These are phyloP conservation scores for Xenotilapia longispinis DNA, from an alignment of 2,113 vertebrate genomes.

Conservation along the genomic window DNA sequence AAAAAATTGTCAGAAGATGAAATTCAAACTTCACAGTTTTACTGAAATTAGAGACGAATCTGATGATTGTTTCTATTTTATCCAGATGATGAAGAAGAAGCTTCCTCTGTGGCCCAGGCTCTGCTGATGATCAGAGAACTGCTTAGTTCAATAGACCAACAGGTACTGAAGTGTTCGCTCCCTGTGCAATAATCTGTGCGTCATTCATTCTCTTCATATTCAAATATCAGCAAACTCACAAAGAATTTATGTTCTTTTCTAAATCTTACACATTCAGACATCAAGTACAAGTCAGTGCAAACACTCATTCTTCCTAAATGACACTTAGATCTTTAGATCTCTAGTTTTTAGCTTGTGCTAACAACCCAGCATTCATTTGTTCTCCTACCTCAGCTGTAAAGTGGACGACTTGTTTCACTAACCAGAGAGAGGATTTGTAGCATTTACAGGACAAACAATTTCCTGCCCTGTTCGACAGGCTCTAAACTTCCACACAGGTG, in stretches of 20 bases:
- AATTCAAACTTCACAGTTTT: neutral
- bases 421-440: neutral
- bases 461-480: neutral
- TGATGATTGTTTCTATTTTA: neutral
- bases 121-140: slow-evolving; percentile 77
- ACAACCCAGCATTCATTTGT: accelerated
- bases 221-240: neutral
- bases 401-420: neutral
- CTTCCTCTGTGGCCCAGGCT: slow-evolving; percentile 62
- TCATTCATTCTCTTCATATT: neutral
- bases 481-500: neutral
- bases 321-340: neutral
- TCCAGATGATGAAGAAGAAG: slow-evolving; percentile 79
- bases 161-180: slow-evolving; percentile 55
- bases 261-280: neutral
- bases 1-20: neutral
- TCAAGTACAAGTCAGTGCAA: neutral
- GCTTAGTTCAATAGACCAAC: slow-evolving; percentile 80
- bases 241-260: neutral
- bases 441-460: neutral
- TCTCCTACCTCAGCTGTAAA: neutral
- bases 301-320: neutral
- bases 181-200: neutral
- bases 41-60: neutral
- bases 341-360: neutral